Conservation (phyloP, 23 tunicate species). For the Phallusia fumigata region DNA sequence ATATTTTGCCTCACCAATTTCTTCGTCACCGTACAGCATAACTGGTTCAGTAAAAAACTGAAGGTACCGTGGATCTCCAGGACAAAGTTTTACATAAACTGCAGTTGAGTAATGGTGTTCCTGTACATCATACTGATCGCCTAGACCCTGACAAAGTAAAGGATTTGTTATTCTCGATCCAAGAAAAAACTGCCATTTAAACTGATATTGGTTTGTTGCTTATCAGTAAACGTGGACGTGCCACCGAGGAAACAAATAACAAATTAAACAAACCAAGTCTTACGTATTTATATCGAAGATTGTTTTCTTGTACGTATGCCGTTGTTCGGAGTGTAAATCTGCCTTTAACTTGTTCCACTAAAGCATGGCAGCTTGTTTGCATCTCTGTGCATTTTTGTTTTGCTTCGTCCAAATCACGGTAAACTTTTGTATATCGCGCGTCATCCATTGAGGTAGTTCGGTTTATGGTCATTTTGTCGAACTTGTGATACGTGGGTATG, state of each 20-base stretch:
- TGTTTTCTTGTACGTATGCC: conserved; percentile 72
- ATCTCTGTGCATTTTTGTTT: conserved; percentile 50
- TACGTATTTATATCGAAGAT: conserved; percentile 52
- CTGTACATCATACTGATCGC: conserved; percentile 45
- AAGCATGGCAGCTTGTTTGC: conserved; percentile 43
- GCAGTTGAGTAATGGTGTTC: conserved; percentile 50
- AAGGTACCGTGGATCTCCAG: conserved; percentile 28
- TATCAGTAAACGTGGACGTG: background rate
- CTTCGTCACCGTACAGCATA: conserved; percentile 43
- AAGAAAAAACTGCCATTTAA: background rate
- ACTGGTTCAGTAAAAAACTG: conserved; percentile 52
- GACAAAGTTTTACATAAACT: conserved; percentile 70
- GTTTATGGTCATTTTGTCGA: conserved; percentile 49
- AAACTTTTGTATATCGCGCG: conserved; percentile 44
- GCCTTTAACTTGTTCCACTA: conserved; percentile 60
- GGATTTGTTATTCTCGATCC: too few relatives aligned
- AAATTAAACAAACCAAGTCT: background rate
- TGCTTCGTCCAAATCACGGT: conserved; percentile 60
- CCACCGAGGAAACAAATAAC: too few relatives aligned
- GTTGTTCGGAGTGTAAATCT: conserved; percentile 68
- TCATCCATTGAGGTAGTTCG: conserved; percentile 27
- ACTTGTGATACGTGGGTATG: conserved; percentile 24
- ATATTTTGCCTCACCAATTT: conserved; percentile 28
- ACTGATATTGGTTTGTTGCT: background rate
- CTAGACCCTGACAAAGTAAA: conserved; percentile 40